Base-by-base conservation (phyloP, 2,113 vertebrate species). In the Trogon melanurus region DNA sequence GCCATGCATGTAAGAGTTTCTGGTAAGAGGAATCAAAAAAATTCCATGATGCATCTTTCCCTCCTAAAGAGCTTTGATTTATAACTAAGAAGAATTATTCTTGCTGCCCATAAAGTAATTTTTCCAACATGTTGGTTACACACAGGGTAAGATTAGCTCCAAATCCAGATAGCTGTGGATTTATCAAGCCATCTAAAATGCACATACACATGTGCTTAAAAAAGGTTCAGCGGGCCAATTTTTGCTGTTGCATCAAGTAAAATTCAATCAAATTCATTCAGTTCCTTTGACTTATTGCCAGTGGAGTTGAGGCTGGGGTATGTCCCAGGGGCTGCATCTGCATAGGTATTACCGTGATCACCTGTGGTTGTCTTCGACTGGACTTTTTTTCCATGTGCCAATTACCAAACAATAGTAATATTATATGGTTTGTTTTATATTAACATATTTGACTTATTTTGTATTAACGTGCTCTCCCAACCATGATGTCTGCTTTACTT, bases 31-130 rank as follows among this genome's bases (percentile, higher is more conserved):
- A 92, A 90, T 93, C 2, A 73, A 85, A 95, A 91, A 78, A 93
- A 78, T 58, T 96, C 91, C 69, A 67, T 69, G 50, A 78, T 93
- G 61, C 66, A 65, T 96, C 88, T 96, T 84, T 89, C 62, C 50
- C 66, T 95, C 76, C 93, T 95, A 83, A 95, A 91, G 79, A 80
- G 45, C 79, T 94, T 93, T 97, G 85, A 97, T 96, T 97, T 96
- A 95, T 79, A 51, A 57, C 76, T 92, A 72, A 91, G 79, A 88
- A 74, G 88, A 94, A 96, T 90, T 85, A 87, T 54, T 84, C 66
- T 82, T 89, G 30, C 76, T 94, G 54, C 93, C 92, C 61, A 44
- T 91, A 79, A 85, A 95, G 66, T 96, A 96, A 94, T 95, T 93
- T 93, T 87, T 94, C 73, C 96, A 96, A 53, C 62, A 91, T 95